Conservation (phyloP, 2,113 vertebrate genomes). For the Cromileptes altivelis region DNA sequence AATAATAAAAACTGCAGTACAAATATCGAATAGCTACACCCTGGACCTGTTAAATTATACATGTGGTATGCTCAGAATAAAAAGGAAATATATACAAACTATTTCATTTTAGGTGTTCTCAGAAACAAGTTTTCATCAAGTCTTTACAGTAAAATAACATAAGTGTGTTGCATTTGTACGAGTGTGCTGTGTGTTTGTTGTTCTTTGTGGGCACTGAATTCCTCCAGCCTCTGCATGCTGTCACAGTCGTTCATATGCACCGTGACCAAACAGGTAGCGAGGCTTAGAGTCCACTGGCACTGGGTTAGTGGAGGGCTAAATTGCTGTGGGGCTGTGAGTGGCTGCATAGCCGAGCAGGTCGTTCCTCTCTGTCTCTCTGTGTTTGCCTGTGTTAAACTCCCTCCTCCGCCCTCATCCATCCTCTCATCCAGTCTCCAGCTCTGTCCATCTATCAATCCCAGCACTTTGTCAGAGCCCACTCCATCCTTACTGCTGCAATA, state of each 20-base stretch:
- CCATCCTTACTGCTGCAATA: constrained; percentile 91
- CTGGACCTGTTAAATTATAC: constrained; percentile 35
- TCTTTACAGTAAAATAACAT: constrained; percentile 8
- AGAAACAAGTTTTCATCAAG: constrained; percentile 19
- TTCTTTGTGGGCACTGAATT: constrained; percentile 33
- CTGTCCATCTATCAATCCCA: constrained; percentile 98
- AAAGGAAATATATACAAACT: constrained; percentile 12
- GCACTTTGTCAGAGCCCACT: constrained; percentile 98
- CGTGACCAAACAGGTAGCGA: constrained; percentile 87
- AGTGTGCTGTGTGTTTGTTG: constrained; percentile 27
- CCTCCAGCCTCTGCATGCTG: constrained; percentile 49
- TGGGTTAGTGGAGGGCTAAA: constrained; percentile 94
- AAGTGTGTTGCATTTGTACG: neutral
- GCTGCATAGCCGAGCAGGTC: constrained; percentile 93
- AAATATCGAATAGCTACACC: constrained; percentile 33
- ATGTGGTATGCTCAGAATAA: constrained; percentile 15
- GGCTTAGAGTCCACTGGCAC: constrained; percentile 88
- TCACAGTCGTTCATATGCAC: constrained; percentile 80
- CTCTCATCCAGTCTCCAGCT: constrained; percentile 97
- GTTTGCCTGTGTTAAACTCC: constrained; percentile 98
- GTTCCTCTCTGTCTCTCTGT: constrained; percentile 98
- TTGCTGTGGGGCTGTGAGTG: constrained; percentile 92
- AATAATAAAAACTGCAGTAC: constrained; percentile 23
- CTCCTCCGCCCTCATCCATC: constrained; percentile 93
- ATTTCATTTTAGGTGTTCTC: constrained; percentile 20